These are phyloP conservation scores for mouse (Mus musculus) DNA, from an alignment of 2,113 vertebrate species.

Conservation along the genomic window DNA sequence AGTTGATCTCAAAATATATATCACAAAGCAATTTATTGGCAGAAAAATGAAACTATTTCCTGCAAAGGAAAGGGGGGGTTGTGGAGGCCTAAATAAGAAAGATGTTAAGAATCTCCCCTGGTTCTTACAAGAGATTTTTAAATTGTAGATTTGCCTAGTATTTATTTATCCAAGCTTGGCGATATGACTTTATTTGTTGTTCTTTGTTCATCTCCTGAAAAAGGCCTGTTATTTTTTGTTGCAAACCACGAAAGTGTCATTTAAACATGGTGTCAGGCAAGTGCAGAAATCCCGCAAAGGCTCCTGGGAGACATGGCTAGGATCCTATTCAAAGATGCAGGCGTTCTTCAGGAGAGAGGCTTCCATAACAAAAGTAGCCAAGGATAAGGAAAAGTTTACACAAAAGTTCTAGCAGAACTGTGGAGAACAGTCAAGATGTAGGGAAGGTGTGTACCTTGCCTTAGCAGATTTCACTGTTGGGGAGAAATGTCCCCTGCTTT, in stretches of 20 bases:
- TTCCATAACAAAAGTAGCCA: not conserved
- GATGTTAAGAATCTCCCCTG: not conserved
- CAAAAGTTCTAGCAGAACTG: not conserved
- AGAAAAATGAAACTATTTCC: not conserved
- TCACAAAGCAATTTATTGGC: constrained; percentile 35
- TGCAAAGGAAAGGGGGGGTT: not conserved
- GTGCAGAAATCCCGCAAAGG: not conserved
- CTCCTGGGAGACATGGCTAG: not conserved
- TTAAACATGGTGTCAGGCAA: not conserved
- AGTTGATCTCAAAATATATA: not conserved
- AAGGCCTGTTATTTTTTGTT: not conserved
- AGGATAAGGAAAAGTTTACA: not conserved
- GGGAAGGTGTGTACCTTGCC: not conserved
- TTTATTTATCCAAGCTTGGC: not conserved
- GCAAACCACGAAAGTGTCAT: not conserved
- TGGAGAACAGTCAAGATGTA: not conserved
- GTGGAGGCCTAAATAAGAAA: not conserved
- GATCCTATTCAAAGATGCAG: not conserved
- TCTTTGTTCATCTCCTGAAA: not conserved
- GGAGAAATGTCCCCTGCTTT: not conserved
- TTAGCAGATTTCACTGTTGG: not conserved
- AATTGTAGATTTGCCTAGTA: not conserved
- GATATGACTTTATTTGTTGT: not conserved
- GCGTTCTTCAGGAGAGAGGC: not conserved
- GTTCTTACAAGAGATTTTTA: constrained; percentile 23